A percentile compares a stretch with the other conserved stretches of the same genome.
These are phyloP conservation scores for Manis javanica DNA, from an alignment of 2,797 vertebrate species.

Conservation along the genomic window DNA sequence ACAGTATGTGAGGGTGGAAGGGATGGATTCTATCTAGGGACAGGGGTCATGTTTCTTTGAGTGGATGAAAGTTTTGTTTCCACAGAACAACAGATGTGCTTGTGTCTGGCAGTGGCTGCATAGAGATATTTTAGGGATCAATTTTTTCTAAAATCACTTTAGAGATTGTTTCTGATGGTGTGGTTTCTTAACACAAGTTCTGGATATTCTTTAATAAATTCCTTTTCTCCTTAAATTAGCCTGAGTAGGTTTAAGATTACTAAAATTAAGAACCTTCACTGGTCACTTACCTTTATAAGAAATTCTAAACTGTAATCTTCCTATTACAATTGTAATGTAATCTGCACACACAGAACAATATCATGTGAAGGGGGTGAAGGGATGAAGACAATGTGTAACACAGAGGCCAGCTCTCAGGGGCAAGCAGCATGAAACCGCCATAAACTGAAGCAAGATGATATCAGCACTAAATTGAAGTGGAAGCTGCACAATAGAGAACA, in stretches of 20 bases:
- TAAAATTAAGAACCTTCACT: not conserved
- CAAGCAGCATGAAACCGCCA: not conserved
- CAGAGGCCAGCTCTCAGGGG: not conserved
- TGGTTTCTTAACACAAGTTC: not conserved
- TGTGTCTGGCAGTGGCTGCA: not conserved
- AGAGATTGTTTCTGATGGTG: not conserved
- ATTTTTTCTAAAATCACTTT: not conserved
- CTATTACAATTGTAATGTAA: not conserved
- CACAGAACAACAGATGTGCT: not conserved
- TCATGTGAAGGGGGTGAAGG: rapidly evolving
- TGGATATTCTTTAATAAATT: not conserved
- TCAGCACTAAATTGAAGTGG: not conserved
- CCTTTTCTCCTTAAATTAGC: not conserved
- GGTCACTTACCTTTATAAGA: not conserved
- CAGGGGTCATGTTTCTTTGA: not conserved
- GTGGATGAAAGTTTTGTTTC: not conserved
- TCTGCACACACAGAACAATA: no score
- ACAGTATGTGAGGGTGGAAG: not conserved
- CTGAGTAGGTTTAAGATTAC: not conserved
- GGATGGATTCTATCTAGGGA: not conserved
- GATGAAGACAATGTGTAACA: not conserved
- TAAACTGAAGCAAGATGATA: not conserved
- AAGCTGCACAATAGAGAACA: not conserved
- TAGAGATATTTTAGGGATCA: not conserved
- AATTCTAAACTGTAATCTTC: not conserved